Percentiles rank a stretch among this genome's conserved stretches.
Evolutionary conservation across 1,140 invertebrate species (phyloP).

Genomic region (Caerostris extrusa): DNA sequence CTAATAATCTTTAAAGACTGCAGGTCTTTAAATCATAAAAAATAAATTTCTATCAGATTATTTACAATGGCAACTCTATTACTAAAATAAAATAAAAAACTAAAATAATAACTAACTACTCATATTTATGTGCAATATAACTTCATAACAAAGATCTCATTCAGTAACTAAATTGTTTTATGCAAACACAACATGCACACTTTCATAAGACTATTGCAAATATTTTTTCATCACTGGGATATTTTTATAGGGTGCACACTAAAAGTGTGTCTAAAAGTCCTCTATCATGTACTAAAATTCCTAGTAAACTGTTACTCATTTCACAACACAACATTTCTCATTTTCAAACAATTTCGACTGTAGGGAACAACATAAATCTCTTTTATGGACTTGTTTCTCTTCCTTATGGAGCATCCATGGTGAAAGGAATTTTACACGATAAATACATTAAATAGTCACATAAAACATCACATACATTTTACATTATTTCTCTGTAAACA

Average conservation of each 20-base stretch:
- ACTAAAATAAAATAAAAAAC: too few relatives aligned
- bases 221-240: not conserved
- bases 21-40: too few relatives aligned
- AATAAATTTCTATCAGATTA: too few relatives aligned
- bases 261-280: not conserved
- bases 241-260: not conserved
- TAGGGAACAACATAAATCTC: too few relatives aligned
- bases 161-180: too few relatives aligned
- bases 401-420: not conserved
- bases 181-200: not conserved
- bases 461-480: constrained; percentile 18
- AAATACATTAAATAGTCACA: not conserved
- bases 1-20: too few relatives aligned
- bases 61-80: too few relatives aligned
- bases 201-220: not conserved
- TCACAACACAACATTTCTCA: not conserved
- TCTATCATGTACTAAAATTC: not conserved
- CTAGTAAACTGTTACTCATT: not conserved
- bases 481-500: not conserved
- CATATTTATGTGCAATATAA: too few relatives aligned
- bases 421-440: not conserved
- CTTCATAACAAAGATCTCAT: too few relatives aligned
- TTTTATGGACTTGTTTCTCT: too few relatives aligned
- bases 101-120: too few relatives aligned
- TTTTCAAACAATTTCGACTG: not conserved